Conservation (phyloP, 1,140 invertebrate species). For the Drosophila novamexicana region DNA sequence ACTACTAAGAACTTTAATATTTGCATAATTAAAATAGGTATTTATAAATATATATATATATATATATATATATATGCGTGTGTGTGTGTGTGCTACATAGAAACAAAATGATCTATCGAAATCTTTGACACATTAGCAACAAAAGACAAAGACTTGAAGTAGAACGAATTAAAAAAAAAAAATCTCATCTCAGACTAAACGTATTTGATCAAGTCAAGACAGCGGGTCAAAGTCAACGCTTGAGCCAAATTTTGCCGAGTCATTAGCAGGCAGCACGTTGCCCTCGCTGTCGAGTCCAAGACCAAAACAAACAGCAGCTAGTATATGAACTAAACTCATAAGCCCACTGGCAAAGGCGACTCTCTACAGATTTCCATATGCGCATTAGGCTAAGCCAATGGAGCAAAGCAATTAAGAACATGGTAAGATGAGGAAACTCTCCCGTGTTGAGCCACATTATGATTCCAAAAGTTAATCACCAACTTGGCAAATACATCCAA, state of each 20-base stretch:
- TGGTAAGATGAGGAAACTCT: constrained; percentile 12
- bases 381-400: constrained; percentile 32
- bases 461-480: not conserved
- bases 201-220: constrained; percentile 39
- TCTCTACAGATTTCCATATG: constrained; percentile 41
- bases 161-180: constrained; percentile 47
- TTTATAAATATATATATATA: constrained; percentile 1
- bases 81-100: too few species aligned
- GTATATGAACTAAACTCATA: constrained; percentile 53
- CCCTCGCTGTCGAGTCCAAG: constrained; percentile 46
- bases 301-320: constrained; percentile 19
- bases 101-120: constrained; percentile 16
- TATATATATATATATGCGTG: too few species aligned
- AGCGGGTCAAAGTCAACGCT: constrained; percentile 75
- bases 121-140: not conserved
- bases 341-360: constrained; percentile 23
- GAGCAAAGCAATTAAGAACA: constrained; percentile 13
- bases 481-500: not conserved
- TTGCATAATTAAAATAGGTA: constrained; percentile 4
- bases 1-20: constrained; percentile 13
- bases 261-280: constrained; percentile 55
- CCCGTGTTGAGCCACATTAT: not conserved
- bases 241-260: constrained; percentile 66
- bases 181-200: constrained; percentile 46
- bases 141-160: constrained; percentile 16